Evolutionary conservation across 2,113 vertebrate species (phyloP).

Genomic region (Dromaius novaehollandiae): DNA sequence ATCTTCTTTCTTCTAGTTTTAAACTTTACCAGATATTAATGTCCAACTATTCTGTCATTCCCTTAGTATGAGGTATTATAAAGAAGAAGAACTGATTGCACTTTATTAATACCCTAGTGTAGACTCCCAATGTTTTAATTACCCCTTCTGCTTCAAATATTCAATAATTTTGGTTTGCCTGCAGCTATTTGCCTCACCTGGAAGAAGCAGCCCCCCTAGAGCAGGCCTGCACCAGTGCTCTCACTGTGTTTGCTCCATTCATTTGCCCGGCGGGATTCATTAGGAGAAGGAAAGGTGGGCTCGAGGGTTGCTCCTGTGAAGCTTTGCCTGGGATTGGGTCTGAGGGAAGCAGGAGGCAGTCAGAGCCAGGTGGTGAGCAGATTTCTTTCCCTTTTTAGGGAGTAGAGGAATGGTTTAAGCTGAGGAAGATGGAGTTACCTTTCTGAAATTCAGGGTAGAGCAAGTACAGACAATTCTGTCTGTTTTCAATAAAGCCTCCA

Average conservation of each 20-base stretch:
- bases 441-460: not conserved
- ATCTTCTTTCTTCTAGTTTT: slow-evolving; percentile 29
- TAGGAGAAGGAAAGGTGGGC: not conserved
- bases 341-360: rapidly evolving
- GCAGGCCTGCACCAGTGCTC: rapidly evolving
- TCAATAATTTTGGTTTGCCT: not conserved
- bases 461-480: slow-evolving; percentile 3
- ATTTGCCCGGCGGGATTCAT: rapidly evolving
- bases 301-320: not conserved
- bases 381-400: not conserved
- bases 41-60: not conserved
- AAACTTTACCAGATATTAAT: not conserved
- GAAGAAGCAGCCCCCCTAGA: not conserved
- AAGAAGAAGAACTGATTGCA: not conserved
- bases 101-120: not conserved
- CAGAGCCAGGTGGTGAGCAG: not conserved
- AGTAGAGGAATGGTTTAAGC: not conserved
- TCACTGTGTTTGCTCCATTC: rapidly evolving
- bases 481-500: slow-evolving; percentile 2
- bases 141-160: not conserved
- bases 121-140: not conserved
- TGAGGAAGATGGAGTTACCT: not conserved
- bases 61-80: not conserved
- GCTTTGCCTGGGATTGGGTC: not conserved
- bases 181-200: not conserved